These are phyloP conservation scores for Aricia agestis DNA, from an alignment of 1,140 invertebrate species.

Conservation along the genomic window DNA sequence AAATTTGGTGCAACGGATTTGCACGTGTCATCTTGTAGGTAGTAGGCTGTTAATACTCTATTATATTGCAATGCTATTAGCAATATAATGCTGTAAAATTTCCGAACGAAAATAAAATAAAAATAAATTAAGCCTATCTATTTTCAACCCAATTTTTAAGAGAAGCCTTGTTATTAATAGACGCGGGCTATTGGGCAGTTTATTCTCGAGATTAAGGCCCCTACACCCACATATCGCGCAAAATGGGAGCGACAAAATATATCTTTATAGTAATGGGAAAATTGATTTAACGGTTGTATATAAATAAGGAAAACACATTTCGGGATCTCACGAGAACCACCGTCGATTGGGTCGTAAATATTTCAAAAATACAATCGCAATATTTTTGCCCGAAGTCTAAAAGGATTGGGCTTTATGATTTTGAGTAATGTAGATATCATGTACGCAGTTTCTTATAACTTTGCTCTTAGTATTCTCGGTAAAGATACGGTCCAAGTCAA, in stretches of 20 bases:
- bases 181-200: not conserved
- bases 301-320: constrained; percentile 1
- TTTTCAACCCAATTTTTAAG: not conserved
- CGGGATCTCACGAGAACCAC: not conserved
- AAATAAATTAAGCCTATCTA: not conserved
- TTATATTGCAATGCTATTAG: too few relatives aligned
- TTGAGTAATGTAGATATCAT: not conserved
- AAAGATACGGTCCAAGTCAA: too few relatives aligned
- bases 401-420: not conserved
- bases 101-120: too few relatives aligned
- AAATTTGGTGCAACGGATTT: too few relatives aligned
- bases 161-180: not conserved
- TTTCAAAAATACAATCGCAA: not conserved
- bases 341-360: not conserved
- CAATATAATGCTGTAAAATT: too few relatives aligned
- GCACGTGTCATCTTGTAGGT: too few relatives aligned
- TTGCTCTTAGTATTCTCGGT: too few relatives aligned
- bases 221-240: not conserved
- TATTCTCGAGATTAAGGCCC: not conserved
- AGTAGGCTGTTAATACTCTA: too few relatives aligned
- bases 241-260: not conserved
- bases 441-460: not conserved
- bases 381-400: not conserved
- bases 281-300: constrained; percentile 1
- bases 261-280: constrained; percentile 1